Conservation (phyloP, 2,888 invertebrate genomes). For the Drosophila ustulata region DNA sequence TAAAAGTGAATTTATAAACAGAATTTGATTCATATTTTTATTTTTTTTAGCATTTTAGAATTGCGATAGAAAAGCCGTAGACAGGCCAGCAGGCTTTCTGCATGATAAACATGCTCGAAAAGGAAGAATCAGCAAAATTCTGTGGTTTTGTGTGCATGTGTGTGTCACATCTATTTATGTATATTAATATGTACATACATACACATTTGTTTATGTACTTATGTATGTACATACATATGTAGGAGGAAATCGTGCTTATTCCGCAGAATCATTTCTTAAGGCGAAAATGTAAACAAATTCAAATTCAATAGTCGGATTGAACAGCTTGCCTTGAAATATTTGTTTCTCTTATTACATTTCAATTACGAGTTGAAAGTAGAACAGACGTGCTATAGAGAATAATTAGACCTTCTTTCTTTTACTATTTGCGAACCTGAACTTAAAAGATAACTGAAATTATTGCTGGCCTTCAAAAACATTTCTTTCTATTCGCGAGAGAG, state of each 20-base stretch:
- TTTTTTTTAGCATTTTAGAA: not conserved
- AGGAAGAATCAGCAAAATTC: not conserved
- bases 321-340: not conserved
- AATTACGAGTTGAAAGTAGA: not conserved
- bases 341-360: not conserved
- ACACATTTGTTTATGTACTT: not conserved
- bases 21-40: no score
- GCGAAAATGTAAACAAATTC: not conserved
- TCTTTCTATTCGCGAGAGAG: not conserved
- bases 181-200: not conserved
- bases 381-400: not conserved
- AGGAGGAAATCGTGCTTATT: not conserved
- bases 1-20: not conserved
- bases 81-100: not conserved
- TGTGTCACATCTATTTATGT: not conserved
- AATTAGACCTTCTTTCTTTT: not conserved
- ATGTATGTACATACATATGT: no score
- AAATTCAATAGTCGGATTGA: not conserved
- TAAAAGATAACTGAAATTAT: constrained; percentile 1
- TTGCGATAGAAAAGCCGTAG: not conserved
- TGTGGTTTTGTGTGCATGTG: not conserved
- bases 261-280: not conserved
- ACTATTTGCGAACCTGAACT: not conserved
- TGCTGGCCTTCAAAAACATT: not conserved
- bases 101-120: not conserved